Percentiles rank a stretch among this genome's conserved stretches.
Evolutionary conservation across 2,888 invertebrate species (phyloP).

Genomic region (Mesoligia furuncula): DNA sequence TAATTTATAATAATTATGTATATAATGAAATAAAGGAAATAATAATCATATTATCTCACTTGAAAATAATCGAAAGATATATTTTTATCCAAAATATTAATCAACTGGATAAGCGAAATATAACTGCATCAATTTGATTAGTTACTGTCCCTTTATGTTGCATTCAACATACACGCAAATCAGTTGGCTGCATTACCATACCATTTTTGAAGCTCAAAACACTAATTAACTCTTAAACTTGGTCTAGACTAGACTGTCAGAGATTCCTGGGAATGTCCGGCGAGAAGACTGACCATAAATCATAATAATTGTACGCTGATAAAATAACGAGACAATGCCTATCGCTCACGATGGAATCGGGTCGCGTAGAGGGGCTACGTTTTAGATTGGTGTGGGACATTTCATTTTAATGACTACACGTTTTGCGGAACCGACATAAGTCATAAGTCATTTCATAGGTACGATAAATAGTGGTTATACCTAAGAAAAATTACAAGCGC

Average conservation of each 20-base stretch:
- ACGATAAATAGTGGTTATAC: too few relatives aligned
- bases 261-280: conserved; percentile 45
- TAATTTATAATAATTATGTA: too few relatives aligned
- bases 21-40: too few relatives aligned
- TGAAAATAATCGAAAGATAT: neutral
- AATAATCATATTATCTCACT: neutral
- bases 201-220: conserved; percentile 4
- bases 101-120: neutral
- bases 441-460: too few relatives aligned
- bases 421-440: neutral
- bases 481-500: too few relatives aligned
- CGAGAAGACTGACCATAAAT: conserved; percentile 49
- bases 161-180: neutral
- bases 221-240: conserved; percentile 28
- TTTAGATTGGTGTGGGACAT: conserved; percentile 5
- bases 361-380: conserved; percentile 37
- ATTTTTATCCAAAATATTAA: neutral
- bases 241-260: conserved; percentile 7
- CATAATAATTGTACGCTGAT: conserved; percentile 57
- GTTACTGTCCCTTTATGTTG: neutral
- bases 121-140: too few relatives aligned
- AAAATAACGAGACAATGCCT: conserved; percentile 54
- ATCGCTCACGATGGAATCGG: conserved; percentile 36
- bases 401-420: neutral
- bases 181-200: neutral